Evolutionary conservation across 2,888 invertebrate species (phyloP).

Genomic region (Eristalinus sepulchralis): DNA sequence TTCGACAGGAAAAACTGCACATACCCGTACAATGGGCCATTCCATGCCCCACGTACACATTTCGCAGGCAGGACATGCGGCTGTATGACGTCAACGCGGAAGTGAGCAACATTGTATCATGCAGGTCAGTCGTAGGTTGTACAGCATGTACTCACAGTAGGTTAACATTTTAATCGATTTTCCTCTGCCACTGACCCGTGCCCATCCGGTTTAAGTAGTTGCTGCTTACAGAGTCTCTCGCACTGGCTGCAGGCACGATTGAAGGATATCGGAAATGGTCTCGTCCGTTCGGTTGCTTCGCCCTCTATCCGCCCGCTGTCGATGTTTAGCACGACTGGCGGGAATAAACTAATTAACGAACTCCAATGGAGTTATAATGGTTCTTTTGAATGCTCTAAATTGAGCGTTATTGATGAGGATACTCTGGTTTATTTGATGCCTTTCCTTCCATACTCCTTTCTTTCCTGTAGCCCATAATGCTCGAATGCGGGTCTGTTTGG

Average conservation of each 20-base stretch:
- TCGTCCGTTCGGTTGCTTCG: neutral
- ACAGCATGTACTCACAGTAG: neutral
- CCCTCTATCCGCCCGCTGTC: neutral
- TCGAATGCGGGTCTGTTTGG: too few relatives aligned
- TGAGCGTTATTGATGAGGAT: conserved; percentile 43
- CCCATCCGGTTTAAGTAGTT: neutral
- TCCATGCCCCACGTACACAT: neutral
- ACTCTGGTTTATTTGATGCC: conserved; percentile 9
- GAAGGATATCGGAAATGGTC: conserved; percentile 15
- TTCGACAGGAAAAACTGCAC: neutral
- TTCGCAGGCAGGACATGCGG: neutral
- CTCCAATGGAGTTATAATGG: conserved; percentile 30
- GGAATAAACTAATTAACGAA: conserved; percentile 50
- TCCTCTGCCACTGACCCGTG: conserved; percentile 22
- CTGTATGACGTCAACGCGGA: conserved; percentile 19
- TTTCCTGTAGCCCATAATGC: neutral
- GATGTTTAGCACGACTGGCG: conserved; percentile 23
- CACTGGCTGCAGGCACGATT: neutral
- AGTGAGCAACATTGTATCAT: neutral
- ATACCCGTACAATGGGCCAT: neutral
- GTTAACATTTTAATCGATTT: conserved; percentile 45
- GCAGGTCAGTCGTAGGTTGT: neutral
- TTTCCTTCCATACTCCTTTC: neutral
- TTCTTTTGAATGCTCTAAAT: conserved; percentile 33
- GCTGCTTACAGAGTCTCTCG: neutral